These are phyloP conservation scores for Athetis lepigone DNA, from an alignment of 2,888 invertebrate genomes.

Conservation along the genomic window DNA sequence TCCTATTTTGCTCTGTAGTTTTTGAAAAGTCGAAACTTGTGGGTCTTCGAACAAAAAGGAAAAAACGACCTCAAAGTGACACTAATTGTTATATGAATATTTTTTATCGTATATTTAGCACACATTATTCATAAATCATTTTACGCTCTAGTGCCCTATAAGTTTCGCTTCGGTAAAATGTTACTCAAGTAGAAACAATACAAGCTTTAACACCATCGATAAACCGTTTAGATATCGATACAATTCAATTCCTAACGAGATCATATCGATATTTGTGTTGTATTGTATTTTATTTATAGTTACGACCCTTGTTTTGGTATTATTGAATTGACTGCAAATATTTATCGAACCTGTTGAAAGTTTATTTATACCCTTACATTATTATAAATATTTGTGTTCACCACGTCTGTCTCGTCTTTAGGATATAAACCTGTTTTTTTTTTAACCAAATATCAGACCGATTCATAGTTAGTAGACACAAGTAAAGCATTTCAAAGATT, in stretches of 20 bases:
- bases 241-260: slow-evolving; percentile 27
- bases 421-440: no score
- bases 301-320: background rate
- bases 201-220: slow-evolving; percentile 25
- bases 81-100: background rate
- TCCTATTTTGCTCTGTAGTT: background rate
- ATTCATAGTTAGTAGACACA: no score
- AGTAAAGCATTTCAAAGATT: no score
- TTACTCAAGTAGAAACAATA: slow-evolving; percentile 40
- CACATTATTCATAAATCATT: slow-evolving; percentile 10
- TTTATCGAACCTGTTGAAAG: background rate
- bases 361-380: background rate
- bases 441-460: no score
- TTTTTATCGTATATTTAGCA: slow-evolving; percentile 6
- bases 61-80: background rate
- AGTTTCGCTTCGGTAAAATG: slow-evolving; percentile 34
- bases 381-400: no score
- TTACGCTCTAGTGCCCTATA: slow-evolving; percentile 7
- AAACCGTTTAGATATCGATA: slow-evolving; percentile 26
- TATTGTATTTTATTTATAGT: slow-evolving; percentile 17
- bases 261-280: slow-evolving; percentile 21
- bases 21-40: no score
- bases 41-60: no score
- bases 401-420: no score
- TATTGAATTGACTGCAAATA: slow-evolving; percentile 5